Conservation (phyloP, 2,113 vertebrate genomes). For the Pygoscelis antarcticus region DNA sequence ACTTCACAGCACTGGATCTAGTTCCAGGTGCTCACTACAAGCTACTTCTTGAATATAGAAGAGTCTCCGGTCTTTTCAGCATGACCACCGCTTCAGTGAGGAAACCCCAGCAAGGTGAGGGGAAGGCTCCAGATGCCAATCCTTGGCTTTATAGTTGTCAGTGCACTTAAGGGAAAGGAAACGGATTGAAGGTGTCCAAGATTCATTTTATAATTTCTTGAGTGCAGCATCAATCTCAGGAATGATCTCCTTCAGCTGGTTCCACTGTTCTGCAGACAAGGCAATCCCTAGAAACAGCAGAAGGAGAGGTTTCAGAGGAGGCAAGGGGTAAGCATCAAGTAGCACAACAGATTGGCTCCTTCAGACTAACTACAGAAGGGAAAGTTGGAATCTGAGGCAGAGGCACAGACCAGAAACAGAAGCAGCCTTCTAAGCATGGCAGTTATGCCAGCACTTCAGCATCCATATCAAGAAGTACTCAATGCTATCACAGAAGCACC, state of each 20-base stretch:
- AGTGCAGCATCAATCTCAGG: constrained; percentile 5
- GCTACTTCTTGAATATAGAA: background rate
- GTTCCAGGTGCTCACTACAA: background rate
- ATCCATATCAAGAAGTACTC: background rate
- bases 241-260: constrained; percentile 25
- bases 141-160: background rate
- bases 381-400: background rate
- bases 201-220: background rate
- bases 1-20: background rate
- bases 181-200: background rate
- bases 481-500: background rate
- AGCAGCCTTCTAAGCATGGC: background rate
- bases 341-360: background rate
- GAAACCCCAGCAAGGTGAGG: background rate
- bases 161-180: background rate
- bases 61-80: background rate
- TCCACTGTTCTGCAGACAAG: constrained; percentile 43
- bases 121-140: background rate
- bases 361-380: background rate
- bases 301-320: background rate
- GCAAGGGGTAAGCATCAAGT: background rate
- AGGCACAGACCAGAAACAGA: background rate
- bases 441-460: background rate
- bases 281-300: constrained; percentile 19
- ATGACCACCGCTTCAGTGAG: background rate